These are phyloP conservation scores for Tribolium castaneum DNA, from an alignment of 1,140 invertebrate species.

Conservation along the genomic window DNA sequence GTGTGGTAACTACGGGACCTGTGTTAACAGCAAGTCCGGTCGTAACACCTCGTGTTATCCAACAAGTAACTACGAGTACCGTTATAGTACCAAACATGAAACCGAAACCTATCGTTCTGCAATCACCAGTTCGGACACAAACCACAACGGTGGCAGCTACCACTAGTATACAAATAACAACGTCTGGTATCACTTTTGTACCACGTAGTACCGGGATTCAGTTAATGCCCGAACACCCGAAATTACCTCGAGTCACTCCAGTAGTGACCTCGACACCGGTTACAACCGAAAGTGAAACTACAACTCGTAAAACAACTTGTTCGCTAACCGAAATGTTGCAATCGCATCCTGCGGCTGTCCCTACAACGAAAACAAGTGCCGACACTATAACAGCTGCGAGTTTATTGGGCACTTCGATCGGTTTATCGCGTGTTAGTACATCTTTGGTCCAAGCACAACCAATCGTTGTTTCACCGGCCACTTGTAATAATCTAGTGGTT, in stretches of 20 bases:
- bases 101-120: slow-evolving; percentile 43
- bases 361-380: slow-evolving; percentile 58
- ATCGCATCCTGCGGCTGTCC: slow-evolving; percentile 61
- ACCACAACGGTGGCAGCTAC: slow-evolving; percentile 55
- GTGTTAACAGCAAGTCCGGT: slow-evolving; percentile 40
- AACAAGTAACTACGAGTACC: slow-evolving; percentile 51
- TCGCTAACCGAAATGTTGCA: slow-evolving; percentile 63
- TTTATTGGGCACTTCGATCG: slow-evolving; percentile 58
- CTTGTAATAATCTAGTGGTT: slow-evolving; percentile 25
- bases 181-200: slow-evolving; percentile 45
- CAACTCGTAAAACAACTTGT: slow-evolving; percentile 57
- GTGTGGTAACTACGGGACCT: slow-evolving; percentile 47
- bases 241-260: slow-evolving; percentile 48
- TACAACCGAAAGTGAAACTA: slow-evolving; percentile 19
- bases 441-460: slow-evolving; percentile 65
- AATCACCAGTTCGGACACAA: slow-evolving; percentile 29
- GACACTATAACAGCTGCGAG: slow-evolving; percentile 62
- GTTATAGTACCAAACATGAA: slow-evolving; percentile 59
- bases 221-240: slow-evolving; percentile 55
- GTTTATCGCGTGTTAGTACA: slow-evolving; percentile 55
- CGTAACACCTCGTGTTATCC: slow-evolving; percentile 53
- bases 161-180: slow-evolving; percentile 56
- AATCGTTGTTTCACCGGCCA: slow-evolving; percentile 58
- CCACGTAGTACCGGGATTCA: slow-evolving; percentile 44
- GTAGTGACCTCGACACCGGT: neutral